Evolutionary conservation across 2,888 invertebrate species (phyloP).

Genomic region (Thelaira solivaga): DNA sequence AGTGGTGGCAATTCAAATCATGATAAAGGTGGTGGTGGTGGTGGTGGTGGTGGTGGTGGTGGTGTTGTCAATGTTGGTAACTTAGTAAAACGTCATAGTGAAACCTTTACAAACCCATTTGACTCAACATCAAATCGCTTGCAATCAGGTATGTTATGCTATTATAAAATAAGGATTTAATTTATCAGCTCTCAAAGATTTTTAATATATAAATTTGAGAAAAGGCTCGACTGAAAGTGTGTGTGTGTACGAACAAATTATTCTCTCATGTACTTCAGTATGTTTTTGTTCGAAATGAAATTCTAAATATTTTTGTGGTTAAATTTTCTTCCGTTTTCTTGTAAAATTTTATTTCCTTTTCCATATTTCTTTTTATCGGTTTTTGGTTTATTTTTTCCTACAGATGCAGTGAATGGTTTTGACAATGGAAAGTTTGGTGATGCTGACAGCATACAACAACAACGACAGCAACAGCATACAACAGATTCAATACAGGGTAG

Average conservation of each 20-base stretch:
- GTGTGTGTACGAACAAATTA: too few relatives aligned
- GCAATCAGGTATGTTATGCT: slow-evolving; percentile 39
- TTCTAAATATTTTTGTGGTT: background rate
- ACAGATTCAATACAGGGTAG: slow-evolving; percentile 33
- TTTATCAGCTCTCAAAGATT: background rate
- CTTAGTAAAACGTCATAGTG: slow-evolving; percentile 43
- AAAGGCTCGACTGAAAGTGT: too few relatives aligned
- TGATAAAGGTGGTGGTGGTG: background rate
- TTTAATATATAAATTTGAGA: too few relatives aligned
- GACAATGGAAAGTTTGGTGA: slow-evolving; percentile 40
- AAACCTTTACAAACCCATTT: slow-evolving; percentile 28
- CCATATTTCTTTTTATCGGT: too few relatives aligned
- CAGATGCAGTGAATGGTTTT: slow-evolving; percentile 56
- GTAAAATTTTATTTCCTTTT: background rate
- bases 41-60: slow-evolving; percentile 5
- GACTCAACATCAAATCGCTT: slow-evolving; percentile 21
- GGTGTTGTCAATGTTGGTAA: background rate
- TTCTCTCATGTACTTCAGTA: background rate
- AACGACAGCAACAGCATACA: slow-evolving; percentile 40
- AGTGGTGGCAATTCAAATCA: slow-evolving; percentile 7
- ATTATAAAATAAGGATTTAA: background rate
- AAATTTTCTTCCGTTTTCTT: background rate
- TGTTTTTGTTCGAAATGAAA: background rate
- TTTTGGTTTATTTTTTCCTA: background rate
- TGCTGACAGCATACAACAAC: slow-evolving; percentile 44